phyloP scores from a whole-genome alignment of 1,140 invertebrate genomes.

The Magallana angulata region DNA sequence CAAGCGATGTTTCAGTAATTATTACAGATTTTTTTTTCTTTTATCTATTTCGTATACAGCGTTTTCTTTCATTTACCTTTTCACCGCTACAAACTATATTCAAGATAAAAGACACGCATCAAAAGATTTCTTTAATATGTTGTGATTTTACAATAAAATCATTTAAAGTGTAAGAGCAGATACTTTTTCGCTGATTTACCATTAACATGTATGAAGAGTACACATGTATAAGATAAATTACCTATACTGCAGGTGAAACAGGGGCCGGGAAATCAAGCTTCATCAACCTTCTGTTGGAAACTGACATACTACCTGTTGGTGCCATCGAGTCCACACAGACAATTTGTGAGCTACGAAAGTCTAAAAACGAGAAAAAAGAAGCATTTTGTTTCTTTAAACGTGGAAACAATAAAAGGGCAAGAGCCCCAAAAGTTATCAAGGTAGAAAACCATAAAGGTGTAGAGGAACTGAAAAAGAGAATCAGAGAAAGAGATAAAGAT shows the following conservation, averaged over 20 bases:
- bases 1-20: no score
- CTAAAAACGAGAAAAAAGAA: slow-evolving; percentile 56
- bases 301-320: slow-evolving; percentile 64
- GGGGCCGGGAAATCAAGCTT: slow-evolving; percentile 69
- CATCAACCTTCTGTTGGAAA: slow-evolving; percentile 68
- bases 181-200: no score
- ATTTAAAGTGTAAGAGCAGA: no score
- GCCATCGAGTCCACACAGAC: slow-evolving; percentile 66
- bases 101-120: no score
- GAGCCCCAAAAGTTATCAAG: slow-evolving; percentile 19
- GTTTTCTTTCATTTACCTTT: no score
- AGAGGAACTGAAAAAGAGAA: slow-evolving; percentile 44
- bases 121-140: no score
- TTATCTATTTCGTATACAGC: no score
- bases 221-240: no score
- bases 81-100: no score
- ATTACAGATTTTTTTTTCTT: no score
- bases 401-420: slow-evolving; percentile 9
- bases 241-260: slow-evolving; percentile 64
- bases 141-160: no score
- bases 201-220: no score
- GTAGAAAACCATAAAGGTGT: slow-evolving; percentile 17
- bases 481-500: slow-evolving; percentile 52
- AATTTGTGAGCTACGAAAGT: slow-evolving; percentile 67
- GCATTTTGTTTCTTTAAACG: slow-evolving; percentile 47